Evolutionary conservation across 2,113 vertebrate genomes (phyloP).

Genomic region (Melozone crissalis): DNA sequence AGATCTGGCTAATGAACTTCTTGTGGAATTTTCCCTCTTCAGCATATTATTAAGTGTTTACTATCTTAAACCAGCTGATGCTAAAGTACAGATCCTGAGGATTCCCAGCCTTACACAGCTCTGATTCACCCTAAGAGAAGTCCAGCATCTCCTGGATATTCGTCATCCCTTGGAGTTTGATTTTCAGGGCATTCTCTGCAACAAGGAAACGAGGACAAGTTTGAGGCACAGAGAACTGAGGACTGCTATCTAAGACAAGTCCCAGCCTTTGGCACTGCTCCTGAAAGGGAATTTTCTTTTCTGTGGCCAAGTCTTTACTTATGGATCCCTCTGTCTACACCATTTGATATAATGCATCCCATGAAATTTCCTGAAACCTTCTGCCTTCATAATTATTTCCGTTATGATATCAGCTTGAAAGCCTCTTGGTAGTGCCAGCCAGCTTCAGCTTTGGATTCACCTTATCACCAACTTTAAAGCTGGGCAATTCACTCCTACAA

Average conservation of each 20-base stretch:
- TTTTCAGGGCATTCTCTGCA: neutral
- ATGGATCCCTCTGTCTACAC: neutral
- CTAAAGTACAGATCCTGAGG: neutral
- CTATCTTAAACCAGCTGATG: neutral
- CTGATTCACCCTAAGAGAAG: neutral
- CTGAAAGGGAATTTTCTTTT: neutral
- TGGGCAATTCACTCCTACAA: neutral
- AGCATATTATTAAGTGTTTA: neutral
- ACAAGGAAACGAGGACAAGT: neutral
- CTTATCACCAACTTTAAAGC: neutral
- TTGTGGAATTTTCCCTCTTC: neutral
- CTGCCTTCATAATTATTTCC: slow-evolving; percentile 10
- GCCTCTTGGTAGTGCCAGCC: neutral
- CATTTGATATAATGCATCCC: neutral
- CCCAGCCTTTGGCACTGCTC: neutral
- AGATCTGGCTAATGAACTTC: neutral
- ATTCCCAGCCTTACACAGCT: neutral
- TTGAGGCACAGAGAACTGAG: neutral
- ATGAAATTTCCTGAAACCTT: neutral
- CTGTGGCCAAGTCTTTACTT: neutral
- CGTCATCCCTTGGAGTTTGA: neutral
- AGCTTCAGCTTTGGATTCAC: neutral
- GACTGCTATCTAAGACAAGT: neutral
- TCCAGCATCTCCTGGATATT: neutral
- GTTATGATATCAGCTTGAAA: neutral